phyloP scores from a whole-genome alignment of 2,888 invertebrate species.

The Sussaba pulchella region DNA sequence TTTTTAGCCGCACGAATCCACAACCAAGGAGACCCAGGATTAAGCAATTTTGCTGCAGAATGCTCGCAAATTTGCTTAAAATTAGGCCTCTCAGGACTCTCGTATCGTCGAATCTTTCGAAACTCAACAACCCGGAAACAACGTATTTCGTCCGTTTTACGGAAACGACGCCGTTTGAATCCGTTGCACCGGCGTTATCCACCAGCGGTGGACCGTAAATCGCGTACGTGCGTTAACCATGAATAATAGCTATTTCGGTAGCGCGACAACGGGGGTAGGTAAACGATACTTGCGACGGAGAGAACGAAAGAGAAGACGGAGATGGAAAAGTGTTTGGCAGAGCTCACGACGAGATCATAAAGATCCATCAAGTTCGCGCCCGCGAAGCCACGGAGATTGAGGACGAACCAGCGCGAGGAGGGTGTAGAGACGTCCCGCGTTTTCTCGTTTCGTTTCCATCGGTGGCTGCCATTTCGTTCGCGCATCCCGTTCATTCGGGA shows the following conservation, averaged over 20 bases:
- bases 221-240: conserved; percentile 23
- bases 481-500: too few species aligned
- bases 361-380: conserved; percentile 71
- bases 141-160: conserved; percentile 19
- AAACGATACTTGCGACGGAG: conserved; percentile 27
- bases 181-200: conserved; percentile 4
- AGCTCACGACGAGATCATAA: conserved; percentile 67
- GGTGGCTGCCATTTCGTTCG: too few species aligned
- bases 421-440: conserved; percentile 34
- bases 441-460: conserved; percentile 13
- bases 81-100: conserved; percentile 71
- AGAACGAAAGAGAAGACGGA: conserved; percentile 24
- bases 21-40: conserved; percentile 70
- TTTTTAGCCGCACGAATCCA: too few species aligned
- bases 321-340: conserved; percentile 66
- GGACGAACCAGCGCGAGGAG: background rate
- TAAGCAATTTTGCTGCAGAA: conserved; percentile 77
- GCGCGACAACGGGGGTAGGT: conserved; percentile 26
- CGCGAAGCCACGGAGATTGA: conserved; percentile 34
- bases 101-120: conserved; percentile 33
- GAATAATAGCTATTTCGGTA: conserved; percentile 57
- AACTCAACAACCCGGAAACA: conserved; percentile 51
- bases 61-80: conserved; percentile 77
- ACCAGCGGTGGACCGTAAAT: conserved; percentile 40
- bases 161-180: conserved; percentile 11